Base-by-base conservation (phyloP, 2,113 vertebrate species). In the Zosterops japonicus region DNA sequence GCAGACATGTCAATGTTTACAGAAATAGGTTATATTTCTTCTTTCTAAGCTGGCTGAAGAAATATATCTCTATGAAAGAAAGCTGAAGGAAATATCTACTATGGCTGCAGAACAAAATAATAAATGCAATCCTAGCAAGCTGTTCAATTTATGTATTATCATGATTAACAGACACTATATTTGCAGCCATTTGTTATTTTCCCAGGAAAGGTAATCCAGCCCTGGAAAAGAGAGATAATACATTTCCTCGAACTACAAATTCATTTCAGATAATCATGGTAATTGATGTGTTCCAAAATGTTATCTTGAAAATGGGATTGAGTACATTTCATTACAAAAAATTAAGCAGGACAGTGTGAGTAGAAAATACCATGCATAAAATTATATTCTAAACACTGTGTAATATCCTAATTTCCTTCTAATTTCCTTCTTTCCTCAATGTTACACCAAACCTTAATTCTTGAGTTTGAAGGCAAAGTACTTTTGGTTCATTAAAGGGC, bases 141-240 rank as follows among this genome's bases (percentile, higher is more conserved):
- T 81, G 49, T 92, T 94, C 18, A 84, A 84, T 92, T 91, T 92
- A 75, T 87, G 36, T 90, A 95, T 94, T 92, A 94, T 82, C 91
- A 65, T 42, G 86, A 92, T 92, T 94, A 97, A 94, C 86, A 95
- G 82, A 60, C 61, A 49, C 39, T 89, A 64, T 86, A 91, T 94
- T 79, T 86, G 42, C 71, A 96, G 77, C 61, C 92, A 76, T 77
- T 87, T 93, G 27, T 88, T 94, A 78, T 87, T 96, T 95, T 74
- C 78, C 87, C 83, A 90, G 72, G 76, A 95, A 94, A 91, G 70
- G 70, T 84, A 97, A 90, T 93, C 39, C 83, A 87, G 21, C 22
- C 57, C 93, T 97, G 94, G 64, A 79, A 92, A 90, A 95, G 52
- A 79, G 74, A 94, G 92, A 97, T 96, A 97, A 96, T 89, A 81